Base-by-base conservation (phyloP, 2,888 invertebrate genomes). In the Eurytoma adleriae region DNA sequence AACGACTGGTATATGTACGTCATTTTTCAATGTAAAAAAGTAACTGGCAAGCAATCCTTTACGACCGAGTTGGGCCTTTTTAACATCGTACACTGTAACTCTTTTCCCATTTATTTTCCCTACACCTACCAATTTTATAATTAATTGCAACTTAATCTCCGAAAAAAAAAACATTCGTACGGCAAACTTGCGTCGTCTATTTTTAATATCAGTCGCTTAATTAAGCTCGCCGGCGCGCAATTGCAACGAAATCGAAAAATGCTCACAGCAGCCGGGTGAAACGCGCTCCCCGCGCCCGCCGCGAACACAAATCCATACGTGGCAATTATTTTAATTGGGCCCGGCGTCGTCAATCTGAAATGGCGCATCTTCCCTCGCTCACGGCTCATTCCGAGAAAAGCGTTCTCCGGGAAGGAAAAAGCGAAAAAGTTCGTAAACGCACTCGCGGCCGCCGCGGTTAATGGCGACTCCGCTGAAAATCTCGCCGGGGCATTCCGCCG, bases 311-410 rank as follows among this genome's bases (percentile, higher is more conserved):
- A 16, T 52, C 20, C 50, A 12, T 20, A 54, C 27, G 54, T 54
- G 68, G 40, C 68, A 68, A 68, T 68, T 54, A 68, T 27, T 54
- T 54, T 68, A 54, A 68, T 68, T 3, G 27, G 16, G n/a, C 14
- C 20, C 24, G 52, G 14, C 68, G 54, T 54, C 68, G 68, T 27
- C 54, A 52, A 68, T 68, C 52, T 24, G 20, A 40, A 16, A 10
- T 13, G 10, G 13, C 64, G 40, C 48, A 27, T 50, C 18, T 12
- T 4, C 20, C 18, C 24, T 61, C 61, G 24, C 14, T n/a, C 14
- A 4, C 4, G 54, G n/a, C n/a, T n/a, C 54, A 54, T 54, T 54
- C 24, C 48, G 40, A n/a, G 66, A 66, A 66, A 66, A 66, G 48
- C 18, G 20, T 18, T n/a, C 48, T 66, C 48, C 48, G n/a, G 12